Evolutionary conservation across 2,797 vertebrate genomes (phyloP).

Genomic region (Falco concolor): DNA sequence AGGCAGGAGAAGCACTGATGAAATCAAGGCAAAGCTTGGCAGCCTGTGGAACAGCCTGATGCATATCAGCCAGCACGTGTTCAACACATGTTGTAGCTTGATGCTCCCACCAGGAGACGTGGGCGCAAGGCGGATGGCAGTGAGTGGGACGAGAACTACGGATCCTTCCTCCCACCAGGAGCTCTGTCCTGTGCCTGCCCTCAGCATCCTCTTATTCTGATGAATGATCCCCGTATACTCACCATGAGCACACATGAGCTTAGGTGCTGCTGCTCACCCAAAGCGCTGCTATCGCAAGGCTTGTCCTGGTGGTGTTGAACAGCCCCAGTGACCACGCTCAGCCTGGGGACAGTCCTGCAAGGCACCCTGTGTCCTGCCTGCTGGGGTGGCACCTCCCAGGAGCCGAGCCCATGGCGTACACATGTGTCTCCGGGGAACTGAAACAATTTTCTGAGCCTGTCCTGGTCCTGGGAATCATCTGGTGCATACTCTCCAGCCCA

Average conservation of each 20-base stretch:
- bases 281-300: accelerated
- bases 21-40: slow-evolving; percentile 36
- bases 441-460: background rate
- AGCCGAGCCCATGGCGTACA: background rate
- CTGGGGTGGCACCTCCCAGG: background rate
- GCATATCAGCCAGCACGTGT: slow-evolving; percentile 8
- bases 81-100: background rate
- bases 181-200: background rate
- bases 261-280: background rate
- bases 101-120: background rate
- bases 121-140: background rate
- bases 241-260: background rate
- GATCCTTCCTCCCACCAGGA: accelerated
- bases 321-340: accelerated
- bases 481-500: background rate
- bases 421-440: background rate
- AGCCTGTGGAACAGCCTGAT: background rate
- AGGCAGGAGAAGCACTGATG: background rate
- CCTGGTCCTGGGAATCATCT: background rate
- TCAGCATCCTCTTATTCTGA: background rate
- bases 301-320: background rate
- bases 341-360: background rate
- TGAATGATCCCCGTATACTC: background rate
- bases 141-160: accelerated
- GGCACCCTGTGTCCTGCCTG: background rate